Evolutionary conservation across 2,888 invertebrate species (phyloP), one percentile per base, ranked within the genome.

Genomic region (Dioctria rufipes): DNA sequence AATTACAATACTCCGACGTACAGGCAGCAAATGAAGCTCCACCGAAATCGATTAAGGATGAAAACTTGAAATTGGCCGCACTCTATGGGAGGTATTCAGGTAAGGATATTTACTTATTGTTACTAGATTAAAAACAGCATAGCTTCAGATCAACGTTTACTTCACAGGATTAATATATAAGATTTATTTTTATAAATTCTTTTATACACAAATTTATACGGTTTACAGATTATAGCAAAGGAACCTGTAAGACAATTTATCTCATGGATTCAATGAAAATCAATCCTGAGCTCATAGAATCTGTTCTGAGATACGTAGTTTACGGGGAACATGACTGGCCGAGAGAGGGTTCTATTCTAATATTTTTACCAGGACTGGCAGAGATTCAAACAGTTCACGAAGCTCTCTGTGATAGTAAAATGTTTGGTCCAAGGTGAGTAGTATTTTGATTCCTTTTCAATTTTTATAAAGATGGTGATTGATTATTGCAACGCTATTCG

Each of bases 301-400:
- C 92, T 42, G 91, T 94, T 9, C 86, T 95, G 11, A 90, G 90
- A 63, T 95, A 93, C 90, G 93, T 95, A 83, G 92, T 94, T 3
- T 25, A 40, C 13, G 95, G 94, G 0, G 90, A 93, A 13, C 94
- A 95, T 54, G 84, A 86, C 0, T 89, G 89, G 89, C 87, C 89
- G 0, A 84, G 84, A 25, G 85, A 86, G 67, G 96, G 96, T 80
- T 93, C 95, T n/a, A 94, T 96, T 81, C 88, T 95, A 81, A 92
- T 95, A 80, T 95, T 95, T 87, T 86, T 96, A 80, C 95, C 95
- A 0, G 96, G 96, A 0, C 91, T 95, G 69, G 93, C 93, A 0
- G 95, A 96, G 88, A 96, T 96, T 67, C 93, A 94, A 87, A 87
- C 91, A 0, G 87, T 95, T 3, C 92, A 93, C 85, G 94, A 95